Evolutionary conservation across 2,797 vertebrate species (phyloP).

Genomic region (Aotus griseimembra): DNA sequence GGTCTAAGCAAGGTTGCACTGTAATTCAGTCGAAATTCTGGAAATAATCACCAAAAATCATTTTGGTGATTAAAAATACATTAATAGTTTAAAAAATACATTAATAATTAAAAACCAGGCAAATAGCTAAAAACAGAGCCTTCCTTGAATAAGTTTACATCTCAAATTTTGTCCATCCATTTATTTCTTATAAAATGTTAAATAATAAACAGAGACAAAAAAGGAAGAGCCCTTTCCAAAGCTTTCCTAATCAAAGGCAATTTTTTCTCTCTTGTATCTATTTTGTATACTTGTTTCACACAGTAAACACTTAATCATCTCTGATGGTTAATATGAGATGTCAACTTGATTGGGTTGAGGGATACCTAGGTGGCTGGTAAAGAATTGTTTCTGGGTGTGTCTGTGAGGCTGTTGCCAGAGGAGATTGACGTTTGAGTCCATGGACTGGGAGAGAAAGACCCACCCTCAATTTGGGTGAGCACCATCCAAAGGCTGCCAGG

Average conservation of each 20-base stretch:
- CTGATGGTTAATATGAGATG: not conserved
- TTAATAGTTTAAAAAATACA: slow-evolving; percentile 7
- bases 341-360: not conserved
- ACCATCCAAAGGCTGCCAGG: not conserved
- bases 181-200: not conserved
- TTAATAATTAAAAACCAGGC: not conserved
- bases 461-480: not conserved
- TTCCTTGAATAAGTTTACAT: not conserved
- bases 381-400: not conserved
- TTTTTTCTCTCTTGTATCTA: not conserved
- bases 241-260: not conserved
- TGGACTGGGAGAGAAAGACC: not conserved
- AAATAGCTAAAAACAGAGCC: not conserved
- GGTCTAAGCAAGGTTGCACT: not conserved
- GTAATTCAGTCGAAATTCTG: not conserved
- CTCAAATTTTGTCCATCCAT: not conserved
- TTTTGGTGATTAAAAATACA: too few species aligned
- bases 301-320: slow-evolving; percentile 17
- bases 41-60: not conserved
- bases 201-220: not conserved
- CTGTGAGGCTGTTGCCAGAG: not conserved
- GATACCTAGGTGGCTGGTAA: not conserved
- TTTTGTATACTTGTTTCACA: slow-evolving; percentile 62
- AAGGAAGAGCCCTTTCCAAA: not conserved
- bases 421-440: not conserved